Percentiles rank a stretch among this genome's conserved stretches.
phyloP scores from a whole-genome alignment of 2,888 invertebrate genomes.

The Priocnemis perturbator region DNA sequence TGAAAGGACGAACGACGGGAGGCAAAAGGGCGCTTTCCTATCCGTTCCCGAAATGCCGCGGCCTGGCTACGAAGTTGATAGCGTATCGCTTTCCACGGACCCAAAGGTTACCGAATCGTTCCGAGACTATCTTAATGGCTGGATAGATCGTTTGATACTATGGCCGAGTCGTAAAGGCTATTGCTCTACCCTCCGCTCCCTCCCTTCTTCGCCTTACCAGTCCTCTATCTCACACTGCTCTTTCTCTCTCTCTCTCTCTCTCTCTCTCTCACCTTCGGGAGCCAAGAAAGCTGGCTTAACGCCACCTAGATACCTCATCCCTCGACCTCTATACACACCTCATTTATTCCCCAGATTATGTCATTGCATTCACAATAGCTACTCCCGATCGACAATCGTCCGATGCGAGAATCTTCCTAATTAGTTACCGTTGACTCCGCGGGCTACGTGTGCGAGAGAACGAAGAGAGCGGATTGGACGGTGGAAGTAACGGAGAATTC shows the following conservation, averaged over 20 bases:
- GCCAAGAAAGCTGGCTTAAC: conserved; percentile 63
- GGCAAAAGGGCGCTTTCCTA: conserved; percentile 53
- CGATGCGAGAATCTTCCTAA: conserved; percentile 2
- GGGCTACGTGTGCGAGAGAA: too few species aligned
- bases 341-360: conserved; percentile 54
- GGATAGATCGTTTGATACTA: conserved; percentile 76
- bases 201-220: not conserved
- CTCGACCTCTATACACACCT: conserved; percentile 59
- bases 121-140: conserved; percentile 75
- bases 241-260: conserved; percentile 53
- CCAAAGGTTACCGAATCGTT: conserved; percentile 76
- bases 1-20: conserved; percentile 46
- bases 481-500: too few species aligned
- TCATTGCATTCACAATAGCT: too few species aligned
- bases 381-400: conserved; percentile 38
- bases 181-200: conserved; percentile 69
- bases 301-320: conserved; percentile 55
- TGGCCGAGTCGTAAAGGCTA: conserved; percentile 75
- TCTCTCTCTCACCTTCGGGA: conserved; percentile 28
- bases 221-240: conserved; percentile 66
- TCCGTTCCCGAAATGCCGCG: conserved; percentile 66
- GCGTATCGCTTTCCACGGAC: conserved; percentile 74
- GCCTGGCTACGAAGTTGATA: conserved; percentile 69
- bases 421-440: too few species aligned
- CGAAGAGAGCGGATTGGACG: too few species aligned